phyloP scores from a whole-genome alignment of 1,140 invertebrate species.

The Zaprionus kolodkinae region DNA sequence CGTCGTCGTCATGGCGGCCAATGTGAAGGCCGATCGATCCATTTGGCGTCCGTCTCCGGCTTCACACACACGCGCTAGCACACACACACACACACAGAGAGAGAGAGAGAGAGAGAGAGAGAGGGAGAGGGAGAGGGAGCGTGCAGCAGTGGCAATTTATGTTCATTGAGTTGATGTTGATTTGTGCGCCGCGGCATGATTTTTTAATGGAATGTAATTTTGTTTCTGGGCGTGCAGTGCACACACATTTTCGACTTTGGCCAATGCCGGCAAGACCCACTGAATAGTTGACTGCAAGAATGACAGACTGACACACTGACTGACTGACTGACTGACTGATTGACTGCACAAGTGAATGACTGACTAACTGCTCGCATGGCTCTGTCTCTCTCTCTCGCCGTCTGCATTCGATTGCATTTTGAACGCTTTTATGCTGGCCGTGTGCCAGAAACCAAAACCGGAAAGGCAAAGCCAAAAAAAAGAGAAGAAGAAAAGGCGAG shows the following conservation, averaged over 20 bases:
- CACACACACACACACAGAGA: slow-evolving; percentile 8
- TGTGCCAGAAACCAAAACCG: slow-evolving; percentile 57
- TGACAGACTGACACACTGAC: slow-evolving; percentile 19
- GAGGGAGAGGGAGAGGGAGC: not conserved
- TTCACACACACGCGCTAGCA: not conserved
- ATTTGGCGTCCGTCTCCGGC: slow-evolving; percentile 30
- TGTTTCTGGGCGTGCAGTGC: slow-evolving; percentile 34
- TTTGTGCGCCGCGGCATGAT: slow-evolving; percentile 74
- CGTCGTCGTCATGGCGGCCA: slow-evolving; percentile 65
- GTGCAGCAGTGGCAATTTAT: slow-evolving; percentile 63
- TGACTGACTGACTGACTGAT: slow-evolving; percentile 26
- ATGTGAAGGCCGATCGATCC: slow-evolving; percentile 78
- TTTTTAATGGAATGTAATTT: slow-evolving; percentile 81
- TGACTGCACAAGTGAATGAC: slow-evolving; percentile 26
- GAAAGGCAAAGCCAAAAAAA: slow-evolving; percentile 36
- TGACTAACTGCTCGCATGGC: slow-evolving; percentile 26
- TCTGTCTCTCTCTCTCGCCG: not conserved
- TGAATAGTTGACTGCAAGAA: slow-evolving; percentile 2
- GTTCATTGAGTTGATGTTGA: slow-evolving; percentile 80
- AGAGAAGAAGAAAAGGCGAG: slow-evolving; percentile 28
- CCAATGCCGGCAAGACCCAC: slow-evolving; percentile 10
- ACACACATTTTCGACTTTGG: slow-evolving; percentile 12
- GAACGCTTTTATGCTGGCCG: slow-evolving; percentile 58
- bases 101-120: slow-evolving; percentile 8
- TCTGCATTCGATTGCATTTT: slow-evolving; percentile 74